Percentiles rank a stretch among this genome's conserved stretches.
phyloP scores from a whole-genome alignment of 1,140 invertebrate genomes.

The Leptonema lineaticorne region DNA sequence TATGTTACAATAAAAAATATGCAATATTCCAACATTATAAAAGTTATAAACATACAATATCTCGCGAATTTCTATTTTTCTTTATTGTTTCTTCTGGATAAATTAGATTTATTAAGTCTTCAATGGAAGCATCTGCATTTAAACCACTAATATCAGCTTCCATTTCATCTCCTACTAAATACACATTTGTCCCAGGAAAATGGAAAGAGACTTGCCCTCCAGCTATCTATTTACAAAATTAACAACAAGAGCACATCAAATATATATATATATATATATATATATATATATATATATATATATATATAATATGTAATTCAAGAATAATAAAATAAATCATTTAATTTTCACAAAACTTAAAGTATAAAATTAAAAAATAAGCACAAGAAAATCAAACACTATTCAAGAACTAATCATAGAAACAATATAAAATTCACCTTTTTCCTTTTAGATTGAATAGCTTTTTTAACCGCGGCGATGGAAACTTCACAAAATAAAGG shows the following conservation, averaged over 20 bases:
- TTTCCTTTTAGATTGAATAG: constrained; percentile 59
- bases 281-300: too few species aligned
- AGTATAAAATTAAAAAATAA: not conserved
- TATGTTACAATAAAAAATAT: not conserved
- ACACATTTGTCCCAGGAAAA: constrained; percentile 59
- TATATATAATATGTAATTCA: not conserved
- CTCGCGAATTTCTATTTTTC: constrained; percentile 52
- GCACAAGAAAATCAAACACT: not conserved
- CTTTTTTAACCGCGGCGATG: constrained; percentile 56
- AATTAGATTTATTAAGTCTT: constrained; percentile 57
- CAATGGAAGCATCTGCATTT: constrained; percentile 56
- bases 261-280: not conserved
- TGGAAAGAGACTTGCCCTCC: constrained; percentile 67
- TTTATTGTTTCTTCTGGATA: constrained; percentile 51
- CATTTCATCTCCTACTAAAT: constrained; percentile 58
- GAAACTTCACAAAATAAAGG: constrained; percentile 59
- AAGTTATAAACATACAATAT: constrained; percentile 46
- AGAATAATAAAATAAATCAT: not conserved
- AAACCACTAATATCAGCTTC: constrained; percentile 58
- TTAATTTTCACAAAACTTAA: too few species aligned
- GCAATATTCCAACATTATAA: not conserved
- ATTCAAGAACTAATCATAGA: not conserved
- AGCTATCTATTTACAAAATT: constrained; percentile 63
- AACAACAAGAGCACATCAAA: constrained; percentile 32
- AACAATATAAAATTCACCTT: constrained; percentile 47